Evolutionary conservation across 30 jellyfish, hydroid and myxozoan genomes (phyloP), one percentile per base, ranked within the genome.

Genomic region (Clytia hemisphaerica): DNA sequence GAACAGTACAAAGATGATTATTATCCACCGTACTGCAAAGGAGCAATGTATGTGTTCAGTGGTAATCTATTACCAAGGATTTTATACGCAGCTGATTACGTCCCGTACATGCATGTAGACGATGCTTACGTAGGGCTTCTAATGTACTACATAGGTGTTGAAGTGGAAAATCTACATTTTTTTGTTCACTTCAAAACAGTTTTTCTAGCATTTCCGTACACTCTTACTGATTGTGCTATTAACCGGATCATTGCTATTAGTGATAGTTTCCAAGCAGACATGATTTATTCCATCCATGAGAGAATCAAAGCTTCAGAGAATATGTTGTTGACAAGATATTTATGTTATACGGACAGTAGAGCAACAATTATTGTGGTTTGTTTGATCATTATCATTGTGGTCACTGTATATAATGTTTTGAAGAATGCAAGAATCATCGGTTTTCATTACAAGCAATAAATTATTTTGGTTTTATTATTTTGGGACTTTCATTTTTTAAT

Each of bases 111-210:
- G 72, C 73, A 67, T 33, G 87, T 87, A 2, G 97, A 87, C 68
- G 97, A 87, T 61, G 97, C 97, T 4, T 87, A 76, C 35, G 73
- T 87, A 26, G 97, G 97, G 0, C 74, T 87, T 21, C 58, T 79
- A 2, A 67, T 87, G 42, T 51, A 72, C n/a, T 58, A 68, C 37
- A 62, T 87, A 10, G 92, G 94, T 26, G 75, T 87, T 1, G 7
- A 62, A 2, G 93, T 94, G n/a, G 33, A 37, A 22, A 21, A 59
- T 15, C 45, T 87, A 2, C 61, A 72, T 1, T 42, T 37, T 24
- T 55, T 78, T 50, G 83, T 73, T 12, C 88, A 87, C 58, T 82
- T 82, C 67, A 76, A 73, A 24, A 71, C 37, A 19, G 76, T 45
- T 53, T 54, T 87, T 18, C 71, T 63, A 12, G 83, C 67, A 1